Percentiles rank a stretch among this genome's conserved stretches.
Conservation (phyloP, 2,888 invertebrate species). For the Ochlodes sylvanus region DNA sequence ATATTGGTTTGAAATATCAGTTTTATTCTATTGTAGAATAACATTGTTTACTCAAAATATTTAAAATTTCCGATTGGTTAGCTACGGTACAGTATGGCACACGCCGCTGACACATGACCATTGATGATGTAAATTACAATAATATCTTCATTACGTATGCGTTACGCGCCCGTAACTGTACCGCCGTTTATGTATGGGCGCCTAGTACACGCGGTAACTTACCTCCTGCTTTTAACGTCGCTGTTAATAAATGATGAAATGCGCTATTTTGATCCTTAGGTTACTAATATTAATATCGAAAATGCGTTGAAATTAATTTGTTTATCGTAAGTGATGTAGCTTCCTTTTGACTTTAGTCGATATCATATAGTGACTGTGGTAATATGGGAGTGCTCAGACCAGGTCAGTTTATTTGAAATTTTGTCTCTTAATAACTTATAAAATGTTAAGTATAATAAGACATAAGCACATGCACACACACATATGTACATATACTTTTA, state of each 20-base stretch:
- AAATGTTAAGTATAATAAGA: no score
- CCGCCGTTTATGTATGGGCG: constrained; percentile 58
- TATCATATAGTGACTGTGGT: constrained; percentile 48
- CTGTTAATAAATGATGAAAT: background rate
- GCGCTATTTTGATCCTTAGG: constrained; percentile 14
- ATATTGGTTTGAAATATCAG: no score
- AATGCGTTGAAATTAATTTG: background rate
- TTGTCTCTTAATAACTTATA: no score
- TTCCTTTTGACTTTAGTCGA: constrained; percentile 33
- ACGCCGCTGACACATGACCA: constrained; percentile 34
- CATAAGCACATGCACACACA: no score
- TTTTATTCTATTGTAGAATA: no score
- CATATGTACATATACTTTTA: no score
- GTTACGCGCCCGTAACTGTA: constrained; percentile 71
- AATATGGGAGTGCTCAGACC: constrained; percentile 44
- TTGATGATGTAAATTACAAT: constrained; percentile 63
- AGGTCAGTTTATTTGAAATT: constrained; percentile 40
- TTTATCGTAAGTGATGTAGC: constrained; percentile 16
- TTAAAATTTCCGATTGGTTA: background rate
- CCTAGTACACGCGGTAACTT: constrained; percentile 31
- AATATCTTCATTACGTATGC: constrained; percentile 70
- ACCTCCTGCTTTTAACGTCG: constrained; percentile 28
- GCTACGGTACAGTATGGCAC: constrained; percentile 3
- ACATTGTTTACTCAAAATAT: background rate
- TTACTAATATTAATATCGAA: background rate